A percentile compares a stretch with the other conserved stretches of the same genome.
phyloP scores from a whole-genome alignment of 2,797 vertebrate species.

The Nasua narica region DNA sequence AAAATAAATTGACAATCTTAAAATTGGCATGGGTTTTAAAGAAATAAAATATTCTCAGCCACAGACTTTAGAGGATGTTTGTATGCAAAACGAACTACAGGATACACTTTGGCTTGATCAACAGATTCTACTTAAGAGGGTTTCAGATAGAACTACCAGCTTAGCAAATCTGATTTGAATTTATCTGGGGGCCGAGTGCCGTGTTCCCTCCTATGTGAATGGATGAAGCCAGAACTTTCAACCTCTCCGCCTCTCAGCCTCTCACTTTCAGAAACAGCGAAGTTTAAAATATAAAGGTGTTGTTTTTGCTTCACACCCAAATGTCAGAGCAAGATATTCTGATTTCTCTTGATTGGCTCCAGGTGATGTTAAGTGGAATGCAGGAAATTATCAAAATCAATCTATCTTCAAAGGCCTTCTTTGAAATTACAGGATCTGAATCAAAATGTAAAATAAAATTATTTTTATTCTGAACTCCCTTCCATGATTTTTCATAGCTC shows the following conservation, averaged over 20 bases:
- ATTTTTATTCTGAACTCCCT: conserved; percentile 17
- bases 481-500: conserved; percentile 25
- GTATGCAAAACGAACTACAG: not conserved
- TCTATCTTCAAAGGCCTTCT: conserved; percentile 41
- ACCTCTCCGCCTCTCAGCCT: conserved; percentile 35
- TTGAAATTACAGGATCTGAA: conserved; percentile 62
- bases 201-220: not conserved
- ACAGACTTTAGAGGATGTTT: conserved; percentile 53
- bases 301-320: conserved; percentile 60
- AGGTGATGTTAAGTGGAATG: conserved; percentile 61
- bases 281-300: conserved; percentile 69
- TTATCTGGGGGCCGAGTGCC: not conserved
- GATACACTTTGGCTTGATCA: conserved; percentile 9
- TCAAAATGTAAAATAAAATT: conserved; percentile 41
- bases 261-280: conserved; percentile 59
- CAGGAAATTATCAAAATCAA: conserved; percentile 70
- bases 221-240: conserved; percentile 20
- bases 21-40: conserved; percentile 63
- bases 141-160: not conserved
- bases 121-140: conserved; percentile 3
- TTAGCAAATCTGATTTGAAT: not conserved
- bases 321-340: conserved; percentile 55
- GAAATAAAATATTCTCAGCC: conserved; percentile 44
- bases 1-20: conserved; percentile 68
- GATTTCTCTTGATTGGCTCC: conserved; percentile 69